Evolutionary conservation across 1,140 invertebrate species (phyloP), one percentile per base, ranked within the genome.

Genomic region (Uloborus diversus): DNA sequence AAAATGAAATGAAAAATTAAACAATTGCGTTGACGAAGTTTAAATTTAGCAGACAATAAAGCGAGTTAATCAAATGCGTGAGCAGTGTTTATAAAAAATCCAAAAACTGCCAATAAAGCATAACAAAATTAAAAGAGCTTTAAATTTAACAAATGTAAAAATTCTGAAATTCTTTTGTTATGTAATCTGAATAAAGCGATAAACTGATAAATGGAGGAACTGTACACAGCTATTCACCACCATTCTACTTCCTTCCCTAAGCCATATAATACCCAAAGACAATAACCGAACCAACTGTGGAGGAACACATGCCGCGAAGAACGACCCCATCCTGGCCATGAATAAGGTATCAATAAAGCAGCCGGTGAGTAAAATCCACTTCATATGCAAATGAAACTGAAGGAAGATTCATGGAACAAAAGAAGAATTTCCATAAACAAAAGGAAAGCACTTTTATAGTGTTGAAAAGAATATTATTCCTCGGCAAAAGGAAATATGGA

Each of bases 331-430:
- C 37, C 68, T 70, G 68, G 33, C 32, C 49, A 65, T 78, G 73
- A 78, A 78, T 78, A 66, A 47, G 30, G 49, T 78, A 78, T 78
- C 73, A 78, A 78, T 65, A 65, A 78, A 59, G 56, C 25, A 23
- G 23, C n/a, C 4, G 30, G 28, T 9, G 37, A 32, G 28, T 9
- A n/a, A 37, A 73, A 27, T 20, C 32, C 56, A 56, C 73, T 78
- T 78, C 73, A 78, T 78, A 78, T 78, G 73, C 73, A 66, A 78
- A 78, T 78, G 61, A 65, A 37, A 42, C 32, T 25, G 35, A 9
- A 32, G 20, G 68, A 23, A 20, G 32, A 65, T n/a, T n/a, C 56
- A 23, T 20, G 9, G 14, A 49, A 75, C 71, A 75, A 75, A 75
- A 64, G 71, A 53, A 64, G 71, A 53, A 17, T 32, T 30, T 56